These are phyloP conservation scores for Magallana ariakensis DNA, from an alignment of 1,140 invertebrate genomes.

Conservation along the genomic window DNA sequence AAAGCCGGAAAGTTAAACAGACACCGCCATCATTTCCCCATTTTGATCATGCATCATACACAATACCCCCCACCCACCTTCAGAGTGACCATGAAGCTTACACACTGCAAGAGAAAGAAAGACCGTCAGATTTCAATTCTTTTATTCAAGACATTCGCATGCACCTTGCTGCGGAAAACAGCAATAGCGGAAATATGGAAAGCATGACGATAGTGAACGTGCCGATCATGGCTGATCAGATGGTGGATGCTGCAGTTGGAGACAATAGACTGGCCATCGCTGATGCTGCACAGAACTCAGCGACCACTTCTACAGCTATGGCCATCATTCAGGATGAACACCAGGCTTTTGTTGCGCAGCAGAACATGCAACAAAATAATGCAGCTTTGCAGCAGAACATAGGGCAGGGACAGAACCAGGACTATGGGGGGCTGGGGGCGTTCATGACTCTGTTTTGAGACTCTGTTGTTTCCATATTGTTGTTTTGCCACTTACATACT, in stretches of 20 bases:
- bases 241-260: constrained; percentile 15
- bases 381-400: constrained; percentile 48
- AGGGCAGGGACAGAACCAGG: constrained; percentile 48
- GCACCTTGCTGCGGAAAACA: not conserved
- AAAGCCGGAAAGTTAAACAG: not conserved
- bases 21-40: constrained; percentile 26
- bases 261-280: constrained; percentile 45
- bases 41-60: constrained; percentile 65
- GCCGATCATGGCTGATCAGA: constrained; percentile 41
- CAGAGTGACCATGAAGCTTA: not conserved
- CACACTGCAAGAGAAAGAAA: constrained; percentile 31
- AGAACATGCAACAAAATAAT: constrained; percentile 14
- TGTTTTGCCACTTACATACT: too few species aligned
- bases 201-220: constrained; percentile 31
- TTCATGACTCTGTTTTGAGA: constrained; percentile 68
- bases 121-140: not conserved
- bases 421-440: constrained; percentile 64
- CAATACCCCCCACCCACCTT: constrained; percentile 43
- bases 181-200: constrained; percentile 43
- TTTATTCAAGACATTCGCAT: constrained; percentile 51
- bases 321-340: constrained; percentile 53
- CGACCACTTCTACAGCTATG: constrained; percentile 16
- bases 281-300: not conserved
- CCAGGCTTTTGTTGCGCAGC: constrained; percentile 49
- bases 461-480: not conserved